Conservation (phyloP, 2,888 invertebrate genomes). For the Pachliopta kotzebuea region DNA sequence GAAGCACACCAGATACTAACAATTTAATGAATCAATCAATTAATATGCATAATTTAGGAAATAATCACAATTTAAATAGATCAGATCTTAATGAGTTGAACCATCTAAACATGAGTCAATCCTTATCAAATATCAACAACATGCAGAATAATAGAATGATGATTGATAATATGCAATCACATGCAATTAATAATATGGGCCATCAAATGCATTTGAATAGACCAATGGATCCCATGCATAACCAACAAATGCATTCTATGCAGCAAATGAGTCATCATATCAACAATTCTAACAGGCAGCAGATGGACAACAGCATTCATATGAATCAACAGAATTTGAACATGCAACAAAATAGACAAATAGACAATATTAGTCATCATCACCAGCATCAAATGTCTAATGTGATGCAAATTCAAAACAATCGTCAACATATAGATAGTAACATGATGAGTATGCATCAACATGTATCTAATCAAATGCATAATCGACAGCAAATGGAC, state of each 20-base stretch:
- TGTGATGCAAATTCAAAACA: constrained; percentile 72
- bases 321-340: constrained; percentile 64
- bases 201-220: constrained; percentile 69
- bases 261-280: constrained; percentile 72
- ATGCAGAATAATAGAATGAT: constrained; percentile 73
- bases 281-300: constrained; percentile 53
- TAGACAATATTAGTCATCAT: constrained; percentile 64
- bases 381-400: constrained; percentile 74
- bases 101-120: constrained; percentile 73
- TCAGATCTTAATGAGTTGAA: constrained; percentile 63
- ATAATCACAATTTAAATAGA: constrained; percentile 60
- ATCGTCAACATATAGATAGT: constrained; percentile 62
- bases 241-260: constrained; percentile 65
- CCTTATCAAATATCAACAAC: constrained; percentile 59
- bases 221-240: constrained; percentile 68
- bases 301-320: constrained; percentile 68
- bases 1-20: constrained; percentile 61
- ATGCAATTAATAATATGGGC: constrained; percentile 61
- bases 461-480: constrained; percentile 70
- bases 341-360: constrained; percentile 67
- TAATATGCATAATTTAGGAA: constrained; percentile 62
- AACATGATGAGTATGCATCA: constrained; percentile 70
- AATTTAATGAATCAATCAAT: constrained; percentile 67
- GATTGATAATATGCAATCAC: constrained; percentile 70
- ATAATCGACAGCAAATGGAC: constrained; percentile 68